A percentile compares a stretch with the other conserved stretches of the same genome.
phyloP scores from a whole-genome alignment of 2,888 invertebrate genomes.

The Apoda limacodes region DNA sequence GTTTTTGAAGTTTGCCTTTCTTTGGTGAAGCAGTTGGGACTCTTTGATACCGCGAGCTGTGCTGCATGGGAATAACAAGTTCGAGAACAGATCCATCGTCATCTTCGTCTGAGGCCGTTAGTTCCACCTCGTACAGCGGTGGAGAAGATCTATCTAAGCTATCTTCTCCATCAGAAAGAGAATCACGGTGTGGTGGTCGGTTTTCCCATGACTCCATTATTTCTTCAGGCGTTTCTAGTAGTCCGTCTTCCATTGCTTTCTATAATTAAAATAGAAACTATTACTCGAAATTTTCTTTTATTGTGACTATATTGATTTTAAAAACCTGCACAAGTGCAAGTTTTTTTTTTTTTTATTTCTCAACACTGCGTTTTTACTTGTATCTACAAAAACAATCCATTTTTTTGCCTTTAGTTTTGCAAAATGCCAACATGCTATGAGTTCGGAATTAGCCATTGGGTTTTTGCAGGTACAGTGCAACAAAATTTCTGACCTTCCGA shows the following conservation, averaged over 20 bases:
- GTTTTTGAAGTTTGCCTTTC: slow-evolving; percentile 25
- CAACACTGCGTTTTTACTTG: no score
- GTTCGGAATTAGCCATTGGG: no score
- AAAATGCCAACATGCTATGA: no score
- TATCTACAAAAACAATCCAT: no score
- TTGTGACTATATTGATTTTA: no score
- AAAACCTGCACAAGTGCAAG: no score
- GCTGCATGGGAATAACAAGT: slow-evolving; percentile 49
- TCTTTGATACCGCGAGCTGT: slow-evolving; percentile 31
- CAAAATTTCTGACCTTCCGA: no score
- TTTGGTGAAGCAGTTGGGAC: slow-evolving; percentile 41
- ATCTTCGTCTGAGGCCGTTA: slow-evolving; percentile 59
- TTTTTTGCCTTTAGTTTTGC: no score
- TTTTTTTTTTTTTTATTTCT: no score
- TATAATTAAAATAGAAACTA: no score
- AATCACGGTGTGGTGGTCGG: slow-evolving; percentile 16
- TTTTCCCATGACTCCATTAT: slow-evolving; percentile 8
- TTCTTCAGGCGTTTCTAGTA: slow-evolving; percentile 16
- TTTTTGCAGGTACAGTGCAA: no score
- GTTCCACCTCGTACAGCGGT: slow-evolving; percentile 49
- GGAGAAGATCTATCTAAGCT: slow-evolving; percentile 39
- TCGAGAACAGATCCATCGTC: slow-evolving; percentile 52
- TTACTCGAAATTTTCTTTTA: no score
- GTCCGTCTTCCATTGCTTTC: slow-evolving; percentile 22
- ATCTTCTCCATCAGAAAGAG: slow-evolving; percentile 14